phyloP scores from a whole-genome alignment of 2,888 invertebrate genomes.

The Teinopalpus imperialis region DNA sequence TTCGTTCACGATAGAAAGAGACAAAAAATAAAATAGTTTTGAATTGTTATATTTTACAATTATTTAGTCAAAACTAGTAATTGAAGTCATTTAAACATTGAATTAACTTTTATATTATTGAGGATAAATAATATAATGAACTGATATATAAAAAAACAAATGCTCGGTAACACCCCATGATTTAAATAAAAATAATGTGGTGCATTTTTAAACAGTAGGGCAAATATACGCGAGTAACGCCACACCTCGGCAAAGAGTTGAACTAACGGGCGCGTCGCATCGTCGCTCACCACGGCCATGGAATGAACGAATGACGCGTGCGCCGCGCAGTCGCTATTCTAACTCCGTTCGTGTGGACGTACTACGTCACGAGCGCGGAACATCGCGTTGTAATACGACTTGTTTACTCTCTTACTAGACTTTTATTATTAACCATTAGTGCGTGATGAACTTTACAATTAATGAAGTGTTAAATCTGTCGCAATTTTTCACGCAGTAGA shows the following conservation, averaged over 20 bases:
- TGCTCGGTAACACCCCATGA: too few species aligned
- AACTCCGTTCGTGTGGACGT: conserved; percentile 34
- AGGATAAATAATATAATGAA: too few species aligned
- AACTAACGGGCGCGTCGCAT: conserved; percentile 37
- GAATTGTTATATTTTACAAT: too few species aligned
- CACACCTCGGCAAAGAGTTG: conserved; percentile 52
- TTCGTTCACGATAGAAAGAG: too few species aligned
- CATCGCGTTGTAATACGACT: conserved; percentile 60
- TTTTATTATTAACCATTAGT: conserved; percentile 59
- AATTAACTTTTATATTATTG: too few species aligned
- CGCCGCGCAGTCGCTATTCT: conserved; percentile 39
- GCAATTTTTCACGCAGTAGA: conserved; percentile 35
- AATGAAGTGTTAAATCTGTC: conserved; percentile 41
- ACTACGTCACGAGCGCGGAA: conserved; percentile 44
- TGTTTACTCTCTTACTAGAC: conserved; percentile 67
- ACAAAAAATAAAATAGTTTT: too few species aligned
- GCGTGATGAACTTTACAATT: conserved; percentile 67
- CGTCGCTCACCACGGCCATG: conserved; percentile 15
- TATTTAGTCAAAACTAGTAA: too few species aligned
- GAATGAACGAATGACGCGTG: conserved; percentile 38
- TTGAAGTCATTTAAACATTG: too few species aligned
- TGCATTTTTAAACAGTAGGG: too few species aligned
- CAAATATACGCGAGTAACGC: conserved; percentile 46
- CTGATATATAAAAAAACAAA: too few species aligned
- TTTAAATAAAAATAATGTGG: too few species aligned